These are phyloP conservation scores for Sphaeramia orbicularis DNA, from an alignment of 2,797 vertebrate species.

Conservation along the genomic window DNA sequence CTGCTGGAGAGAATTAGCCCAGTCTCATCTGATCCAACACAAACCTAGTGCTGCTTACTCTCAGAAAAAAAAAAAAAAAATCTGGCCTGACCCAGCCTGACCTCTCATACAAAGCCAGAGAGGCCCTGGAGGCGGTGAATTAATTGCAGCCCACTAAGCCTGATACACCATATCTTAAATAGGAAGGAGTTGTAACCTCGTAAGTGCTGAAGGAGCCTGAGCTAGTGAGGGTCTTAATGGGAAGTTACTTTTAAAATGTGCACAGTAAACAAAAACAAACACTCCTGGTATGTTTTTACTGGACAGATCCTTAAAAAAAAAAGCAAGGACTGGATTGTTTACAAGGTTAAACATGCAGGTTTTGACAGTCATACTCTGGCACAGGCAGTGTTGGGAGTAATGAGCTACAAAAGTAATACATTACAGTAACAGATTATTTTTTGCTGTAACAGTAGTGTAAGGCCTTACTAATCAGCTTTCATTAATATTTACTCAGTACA, in stretches of 20 bases:
- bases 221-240: conserved; percentile 48
- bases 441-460: too few species aligned
- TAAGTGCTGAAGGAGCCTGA: conserved; percentile 40
- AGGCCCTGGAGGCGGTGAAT: conserved; percentile 86
- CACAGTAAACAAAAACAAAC: conserved; percentile 65
- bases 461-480: too few species aligned
- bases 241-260: conserved; percentile 54
- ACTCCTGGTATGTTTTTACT: conserved; percentile 39
- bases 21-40: conserved; percentile 82
- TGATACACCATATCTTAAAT: conserved; percentile 81
- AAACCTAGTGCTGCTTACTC: conserved; percentile 83
- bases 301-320: conserved; percentile 22
- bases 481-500: too few species aligned
- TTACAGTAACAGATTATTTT: too few species aligned
- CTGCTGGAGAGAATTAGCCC: conserved; percentile 87
- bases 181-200: conserved; percentile 66
- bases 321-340: conserved; percentile 26
- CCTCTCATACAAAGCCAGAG: conserved; percentile 84
- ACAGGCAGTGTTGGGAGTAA: too few species aligned
- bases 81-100: conserved; percentile 85
- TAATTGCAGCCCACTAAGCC: conserved; percentile 85
- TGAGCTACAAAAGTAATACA: too few species aligned
- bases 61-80: conserved; percentile 72
- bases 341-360: conserved; percentile 28
- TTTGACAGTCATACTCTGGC: conserved; percentile 27